These are phyloP conservation scores for Holothuria glaberrima DNA, from an alignment of 35 echinoderm and acorn worm genomes.

Conservation along the genomic window DNA sequence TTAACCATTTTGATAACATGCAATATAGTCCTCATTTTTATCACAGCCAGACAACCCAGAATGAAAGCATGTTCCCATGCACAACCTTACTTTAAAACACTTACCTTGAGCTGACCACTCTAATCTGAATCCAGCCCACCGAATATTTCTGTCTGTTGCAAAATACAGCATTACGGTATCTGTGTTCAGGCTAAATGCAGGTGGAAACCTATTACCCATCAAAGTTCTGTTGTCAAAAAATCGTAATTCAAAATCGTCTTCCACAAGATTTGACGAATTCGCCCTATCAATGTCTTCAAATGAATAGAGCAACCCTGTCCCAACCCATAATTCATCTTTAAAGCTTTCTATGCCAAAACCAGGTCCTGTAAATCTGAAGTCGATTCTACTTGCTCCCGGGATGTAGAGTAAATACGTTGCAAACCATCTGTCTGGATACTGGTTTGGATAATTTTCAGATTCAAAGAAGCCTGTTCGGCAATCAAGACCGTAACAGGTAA, in stretches of 20 bases:
- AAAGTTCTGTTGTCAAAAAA: conserved; percentile 46
- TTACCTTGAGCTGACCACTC: not conserved
- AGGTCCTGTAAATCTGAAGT: conserved; percentile 48
- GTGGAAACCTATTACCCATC: not conserved
- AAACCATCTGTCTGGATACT: conserved; percentile 33
- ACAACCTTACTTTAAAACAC: not conserved
- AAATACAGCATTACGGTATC: conserved; percentile 75
- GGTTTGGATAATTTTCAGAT: conserved; percentile 43
- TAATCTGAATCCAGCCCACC: conserved; percentile 1
- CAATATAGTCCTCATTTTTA: no score
- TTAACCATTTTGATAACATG: no score
- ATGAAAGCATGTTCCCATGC: no score
- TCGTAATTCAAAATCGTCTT: not conserved
- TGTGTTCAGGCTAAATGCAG: conserved; percentile 18
- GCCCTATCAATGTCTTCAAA: not conserved
- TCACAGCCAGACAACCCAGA: no score
- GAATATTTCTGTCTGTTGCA: conserved; percentile 60
- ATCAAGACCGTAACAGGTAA: conserved; percentile 58
- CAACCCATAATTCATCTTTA: conserved; percentile 77
- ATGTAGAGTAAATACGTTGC: conserved; percentile 65
- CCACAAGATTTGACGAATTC: not conserved
- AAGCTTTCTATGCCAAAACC: conserved; percentile 61
- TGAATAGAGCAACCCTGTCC: conserved; percentile 34
- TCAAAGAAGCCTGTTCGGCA: conserved; percentile 46
- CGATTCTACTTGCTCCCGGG: conserved; percentile 62